Evolutionary conservation across 2,113 vertebrate genomes (phyloP).

Genomic region (Muntiacus reevesi): DNA sequence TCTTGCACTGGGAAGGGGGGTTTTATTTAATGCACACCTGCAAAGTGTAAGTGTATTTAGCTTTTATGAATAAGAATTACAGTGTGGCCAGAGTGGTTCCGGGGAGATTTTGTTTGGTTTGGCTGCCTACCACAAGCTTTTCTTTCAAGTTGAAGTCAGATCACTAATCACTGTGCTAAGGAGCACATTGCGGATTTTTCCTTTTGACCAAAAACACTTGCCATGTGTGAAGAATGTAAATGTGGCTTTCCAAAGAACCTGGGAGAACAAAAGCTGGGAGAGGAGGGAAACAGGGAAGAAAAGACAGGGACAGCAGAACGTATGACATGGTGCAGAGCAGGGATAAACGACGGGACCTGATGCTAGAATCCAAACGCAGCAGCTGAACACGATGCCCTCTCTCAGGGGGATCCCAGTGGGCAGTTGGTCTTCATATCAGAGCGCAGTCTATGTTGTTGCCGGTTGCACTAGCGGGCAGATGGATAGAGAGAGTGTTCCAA

Average conservation of each 20-base stretch:
- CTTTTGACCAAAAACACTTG: constrained; percentile 26
- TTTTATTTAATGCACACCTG: not conserved
- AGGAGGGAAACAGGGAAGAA: not conserved
- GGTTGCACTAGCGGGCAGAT: not conserved
- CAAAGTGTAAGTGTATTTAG: not conserved
- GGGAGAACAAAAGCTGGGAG: not conserved
- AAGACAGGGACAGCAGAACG: not conserved
- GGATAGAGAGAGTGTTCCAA: not conserved
- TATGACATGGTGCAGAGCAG: not conserved
- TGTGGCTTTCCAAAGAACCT: not conserved
- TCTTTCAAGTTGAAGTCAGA: constrained; percentile 39
- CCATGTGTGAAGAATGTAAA: constrained; percentile 18
- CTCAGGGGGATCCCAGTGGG: not conserved
- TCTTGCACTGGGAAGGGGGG: not conserved
- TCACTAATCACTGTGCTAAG: constrained; percentile 2
- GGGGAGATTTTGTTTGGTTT: constrained; percentile 28
- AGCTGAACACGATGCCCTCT: not conserved
- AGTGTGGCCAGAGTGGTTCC: not conserved
- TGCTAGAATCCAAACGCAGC: not conserved
- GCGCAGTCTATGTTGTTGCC: not conserved
- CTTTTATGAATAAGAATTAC: constrained; percentile 37
- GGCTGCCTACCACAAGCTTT: constrained; percentile 25
- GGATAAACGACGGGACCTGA: not conserved
- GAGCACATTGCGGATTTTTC: not conserved
- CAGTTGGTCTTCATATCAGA: not conserved